A percentile compares a stretch with the other conserved stretches of the same genome.
phyloP scores from a whole-genome alignment of 2,888 invertebrate genomes.

The Lasioglossum calceatum region DNA sequence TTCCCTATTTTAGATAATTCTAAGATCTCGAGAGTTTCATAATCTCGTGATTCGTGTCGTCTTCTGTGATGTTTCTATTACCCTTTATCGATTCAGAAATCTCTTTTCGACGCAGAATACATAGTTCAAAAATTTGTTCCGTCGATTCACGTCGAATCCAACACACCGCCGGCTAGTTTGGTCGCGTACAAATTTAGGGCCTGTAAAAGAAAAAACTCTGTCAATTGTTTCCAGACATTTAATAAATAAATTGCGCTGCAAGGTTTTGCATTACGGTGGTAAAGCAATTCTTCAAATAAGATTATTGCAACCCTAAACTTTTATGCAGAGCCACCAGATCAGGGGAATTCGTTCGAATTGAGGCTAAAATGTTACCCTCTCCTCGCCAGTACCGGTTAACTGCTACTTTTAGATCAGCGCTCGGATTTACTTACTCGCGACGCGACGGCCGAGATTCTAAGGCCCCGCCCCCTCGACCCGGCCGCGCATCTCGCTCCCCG shows the following conservation, averaged over 20 bases:
- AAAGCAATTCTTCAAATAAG: background rate
- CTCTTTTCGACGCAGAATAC: background rate
- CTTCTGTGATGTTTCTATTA: slow-evolving; percentile 29
- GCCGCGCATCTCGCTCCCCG: too few relatives aligned
- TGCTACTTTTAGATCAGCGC: too few relatives aligned
- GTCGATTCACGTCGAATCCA: slow-evolving; percentile 86
- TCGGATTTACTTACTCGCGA: too few relatives aligned
- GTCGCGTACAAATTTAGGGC: slow-evolving; percentile 93
- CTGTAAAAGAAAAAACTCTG: slow-evolving; percentile 84
- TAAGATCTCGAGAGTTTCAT: background rate
- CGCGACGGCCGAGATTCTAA: too few relatives aligned
- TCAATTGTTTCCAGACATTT: background rate
- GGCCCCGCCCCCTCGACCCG: too few relatives aligned
- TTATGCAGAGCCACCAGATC: too few relatives aligned
- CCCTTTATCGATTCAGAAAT: slow-evolving; percentile 22
- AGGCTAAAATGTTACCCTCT: too few relatives aligned
- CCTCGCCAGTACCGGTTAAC: too few relatives aligned
- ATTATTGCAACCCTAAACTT: background rate
- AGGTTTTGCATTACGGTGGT: background rate
- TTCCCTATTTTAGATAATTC: slow-evolving; percentile 22
- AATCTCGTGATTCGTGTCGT: slow-evolving; percentile 26
- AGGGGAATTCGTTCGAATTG: too few relatives aligned
- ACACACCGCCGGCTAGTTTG: slow-evolving; percentile 91
- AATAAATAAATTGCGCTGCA: background rate
- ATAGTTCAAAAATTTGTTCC: background rate